Percentiles rank a stretch among this genome's conserved stretches.
phyloP scores from a whole-genome alignment of 2,113 vertebrate species.

The Ochotona princeps region DNA sequence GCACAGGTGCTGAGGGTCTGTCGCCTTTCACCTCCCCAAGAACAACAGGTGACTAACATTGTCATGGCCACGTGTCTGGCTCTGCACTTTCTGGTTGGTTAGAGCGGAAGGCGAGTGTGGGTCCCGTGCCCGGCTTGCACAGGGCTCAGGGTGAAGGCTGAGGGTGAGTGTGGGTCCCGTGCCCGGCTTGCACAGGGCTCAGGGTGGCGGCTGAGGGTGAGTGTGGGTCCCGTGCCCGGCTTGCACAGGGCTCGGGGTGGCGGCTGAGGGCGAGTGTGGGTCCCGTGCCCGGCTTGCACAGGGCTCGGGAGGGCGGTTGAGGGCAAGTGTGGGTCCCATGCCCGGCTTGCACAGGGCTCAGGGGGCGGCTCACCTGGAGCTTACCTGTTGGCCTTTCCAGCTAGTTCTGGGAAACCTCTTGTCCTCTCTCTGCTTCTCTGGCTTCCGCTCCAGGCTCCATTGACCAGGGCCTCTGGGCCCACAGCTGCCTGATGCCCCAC shows the following conservation, averaged over 20 bases:
- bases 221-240: too few species aligned
- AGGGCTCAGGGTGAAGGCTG: too few species aligned
- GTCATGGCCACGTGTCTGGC: accelerated
- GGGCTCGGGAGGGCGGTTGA: not conserved
- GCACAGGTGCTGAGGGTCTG: accelerated
- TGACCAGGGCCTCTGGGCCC: not conserved
- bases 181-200: too few species aligned
- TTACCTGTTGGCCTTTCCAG: accelerated
- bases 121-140: too few species aligned
- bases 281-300: too few species aligned
- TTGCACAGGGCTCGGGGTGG: too few species aligned
- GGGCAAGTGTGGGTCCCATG: accelerated
- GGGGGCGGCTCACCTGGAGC: not conserved
- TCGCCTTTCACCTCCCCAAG: not conserved
- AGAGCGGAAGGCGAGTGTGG: too few species aligned
- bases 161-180: too few species aligned
- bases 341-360: accelerated
- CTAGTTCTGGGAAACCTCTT: accelerated
- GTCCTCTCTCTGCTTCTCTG: not conserved
- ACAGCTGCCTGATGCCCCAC: accelerated
- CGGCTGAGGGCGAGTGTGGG: too few species aligned
- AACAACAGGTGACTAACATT: accelerated
- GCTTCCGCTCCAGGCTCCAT: not conserved
- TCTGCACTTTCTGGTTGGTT: too few species aligned
- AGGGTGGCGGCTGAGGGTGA: too few species aligned